Base-by-base conservation (phyloP, 2,113 vertebrate species). In the Marcusenius ussheri region DNA sequence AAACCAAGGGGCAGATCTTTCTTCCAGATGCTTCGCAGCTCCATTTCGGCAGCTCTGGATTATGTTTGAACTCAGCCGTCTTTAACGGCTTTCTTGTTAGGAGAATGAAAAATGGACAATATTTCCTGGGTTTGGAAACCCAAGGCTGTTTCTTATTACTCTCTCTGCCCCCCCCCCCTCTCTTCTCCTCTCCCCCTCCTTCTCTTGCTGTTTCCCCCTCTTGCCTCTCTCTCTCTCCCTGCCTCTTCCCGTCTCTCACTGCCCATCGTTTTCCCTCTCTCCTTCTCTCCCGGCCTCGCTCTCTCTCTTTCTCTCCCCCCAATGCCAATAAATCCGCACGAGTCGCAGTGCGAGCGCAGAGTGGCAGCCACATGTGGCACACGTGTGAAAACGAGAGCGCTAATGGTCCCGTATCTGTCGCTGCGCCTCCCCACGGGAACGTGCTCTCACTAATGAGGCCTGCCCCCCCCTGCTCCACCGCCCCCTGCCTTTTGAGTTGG, bases 401-500 rank as follows among this genome's bases (percentile, higher is more conserved):
- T 90, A 91, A 92, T 83, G 80, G 89, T 89, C 88, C 15, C 85
- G 21, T 6, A 83, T 88, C 89, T 90, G 35, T 77, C 11, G 92
- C 91, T 80, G 87, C 2, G 51, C 89, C 88, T 92, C 90, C 89
- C 92, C 91, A 87, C 13, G 45, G 91, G 84, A 92, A 92, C 92
- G 91, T 92, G 93, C 90, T 93, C 93, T 89, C 89, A 93, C 90
- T 93, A 90, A 92, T 89, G 58, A 90, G 92, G 87, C 88, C 47
- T 13, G 21, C 58, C 49, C 21, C 15, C 19, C 24, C 58, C 56
- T 0, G 19, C 24, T 83, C 91, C 84, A 91, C 62, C 88, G 58
- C n/a, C 49, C n/a, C 27, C 91, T 7, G 70, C 70, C 90, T 91
- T 93, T 88, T 88, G 91, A 91, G 53, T 9, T n/a, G 3, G 51